Evolutionary conservation across 2,113 vertebrate genomes (phyloP).

Genomic region (Edolisoma coerulescens): DNA sequence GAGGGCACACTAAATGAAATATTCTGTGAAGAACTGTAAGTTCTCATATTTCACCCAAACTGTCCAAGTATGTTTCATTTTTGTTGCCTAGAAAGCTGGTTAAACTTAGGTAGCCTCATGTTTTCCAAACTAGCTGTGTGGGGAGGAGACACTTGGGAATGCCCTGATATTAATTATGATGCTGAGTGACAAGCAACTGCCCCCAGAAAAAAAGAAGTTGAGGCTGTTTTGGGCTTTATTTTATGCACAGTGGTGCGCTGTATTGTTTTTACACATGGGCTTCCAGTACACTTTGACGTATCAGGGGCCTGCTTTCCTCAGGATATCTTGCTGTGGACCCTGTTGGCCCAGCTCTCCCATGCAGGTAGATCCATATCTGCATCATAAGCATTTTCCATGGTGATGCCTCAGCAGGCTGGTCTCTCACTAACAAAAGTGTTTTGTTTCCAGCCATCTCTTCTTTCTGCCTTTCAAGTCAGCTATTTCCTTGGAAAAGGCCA

Average conservation of each 20-base stretch:
- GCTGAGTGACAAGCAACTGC: not conserved
- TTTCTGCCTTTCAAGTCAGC: conserved; percentile 23
- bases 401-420: not conserved
- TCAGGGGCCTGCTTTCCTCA: not conserved
- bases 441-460: conserved; percentile 1
- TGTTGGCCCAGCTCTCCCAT: not conserved
- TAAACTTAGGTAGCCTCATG: not conserved
- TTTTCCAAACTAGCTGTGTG: not conserved
- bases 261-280: not conserved
- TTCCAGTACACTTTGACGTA: not conserved
- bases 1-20: not conserved
- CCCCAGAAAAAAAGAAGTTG: accelerated
- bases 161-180: not conserved
- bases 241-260: not conserved
- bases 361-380: not conserved
- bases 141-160: not conserved
- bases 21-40: not conserved
- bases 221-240: not conserved
- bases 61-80: accelerated
- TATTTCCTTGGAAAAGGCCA: conserved; percentile 58
- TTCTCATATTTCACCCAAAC: not conserved
- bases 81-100: not conserved
- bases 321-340: not conserved
- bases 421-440: not conserved
- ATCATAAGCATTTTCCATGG: not conserved